Evolutionary conservation across 2,888 invertebrate genomes (phyloP), one percentile per base, ranked within the genome.

Genomic region (Stictocephala bisonia): DNA sequence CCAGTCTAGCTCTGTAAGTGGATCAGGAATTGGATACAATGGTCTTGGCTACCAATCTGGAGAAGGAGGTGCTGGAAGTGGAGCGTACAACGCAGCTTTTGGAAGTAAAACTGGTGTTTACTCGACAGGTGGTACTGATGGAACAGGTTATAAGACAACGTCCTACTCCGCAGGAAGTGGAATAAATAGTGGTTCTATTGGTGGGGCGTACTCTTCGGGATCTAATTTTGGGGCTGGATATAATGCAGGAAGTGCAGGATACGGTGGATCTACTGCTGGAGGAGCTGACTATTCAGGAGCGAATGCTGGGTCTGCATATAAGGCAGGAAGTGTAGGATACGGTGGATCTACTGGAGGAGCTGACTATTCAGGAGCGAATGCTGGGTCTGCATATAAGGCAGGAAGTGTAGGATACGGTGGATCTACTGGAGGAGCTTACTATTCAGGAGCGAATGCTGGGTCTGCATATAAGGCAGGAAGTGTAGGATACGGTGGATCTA

Each of bases 181-280:
- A 27, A 20, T 22, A 15, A 18, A 48, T 20, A 15, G 24, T 27
- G 29, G 58, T 22, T 11, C 20, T 6, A 35, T 18, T 18, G 64
- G 48, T 15, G 48, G 31, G n/a, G 29, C 29, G 11, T 13, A 27
- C 13, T 29, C 20, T 13, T 27, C 50, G 15, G 71, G 58, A 27
- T 27, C 40, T 18, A 31, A 24, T 31, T 29, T 20, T 35, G 31
- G 22, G 2, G 15, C 22, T 20, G 67, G 67, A 66, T 18, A 13
- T 22, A n/a, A 56, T 11, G 24, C 72, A 11, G 66, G 41, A 44
- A 41, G 35, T 31, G 71, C 15, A 7, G 69, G 64, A 69, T 74
- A 76, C 1, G 87, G 87, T 0, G 85, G 86, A 66, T 86, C 85
- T 0, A 83, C 84, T 74, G 87, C 22, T 56, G 58, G 31, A 31